These are phyloP conservation scores for Gnatocerus cornutus DNA, from an alignment of 2,888 invertebrate genomes.

Conservation along the genomic window DNA sequence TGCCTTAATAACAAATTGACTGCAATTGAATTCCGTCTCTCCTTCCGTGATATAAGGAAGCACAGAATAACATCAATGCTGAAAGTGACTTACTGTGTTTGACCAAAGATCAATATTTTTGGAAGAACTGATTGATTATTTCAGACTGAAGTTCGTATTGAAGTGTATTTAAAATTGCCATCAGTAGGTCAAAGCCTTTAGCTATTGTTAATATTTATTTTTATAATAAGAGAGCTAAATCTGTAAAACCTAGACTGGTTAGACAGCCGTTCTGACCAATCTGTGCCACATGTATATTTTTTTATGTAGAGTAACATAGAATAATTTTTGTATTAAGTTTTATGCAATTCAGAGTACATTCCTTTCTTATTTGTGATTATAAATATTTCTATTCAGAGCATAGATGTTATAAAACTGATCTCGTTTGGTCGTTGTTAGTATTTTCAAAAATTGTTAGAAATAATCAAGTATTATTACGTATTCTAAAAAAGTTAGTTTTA, in stretches of 20 bases:
- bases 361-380: constrained; percentile 61
- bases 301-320: constrained; percentile 29
- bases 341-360: constrained; percentile 56
- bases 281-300: constrained; percentile 42
- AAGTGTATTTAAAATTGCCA: constrained; percentile 17
- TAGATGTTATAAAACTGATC: constrained; percentile 24
- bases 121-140: constrained; percentile 56
- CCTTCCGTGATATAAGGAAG: constrained; percentile 6
- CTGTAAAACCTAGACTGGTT: constrained; percentile 15
- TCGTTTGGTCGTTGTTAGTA: constrained; percentile 37
- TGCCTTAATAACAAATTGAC: constrained; percentile 29
- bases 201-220: constrained; percentile 45
- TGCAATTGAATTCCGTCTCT: neutral
- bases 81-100: constrained; percentile 54
- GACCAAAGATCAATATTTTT: constrained; percentile 64
- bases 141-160: constrained; percentile 32
- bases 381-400: constrained; percentile 57
- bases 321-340: constrained; percentile 30
- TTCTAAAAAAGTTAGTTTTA: constrained; percentile 21
- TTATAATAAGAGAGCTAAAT: constrained; percentile 6
- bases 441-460: constrained; percentile 33
- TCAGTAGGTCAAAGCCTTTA: constrained; percentile 32
- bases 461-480: constrained; percentile 33
- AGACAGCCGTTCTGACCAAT: constrained; percentile 25
- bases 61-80: constrained; percentile 22